A percentile compares a stretch with the other conserved stretches of the same genome.
Evolutionary conservation across 2,113 vertebrate species (phyloP).

Genomic region (cat (Felis catus)): DNA sequence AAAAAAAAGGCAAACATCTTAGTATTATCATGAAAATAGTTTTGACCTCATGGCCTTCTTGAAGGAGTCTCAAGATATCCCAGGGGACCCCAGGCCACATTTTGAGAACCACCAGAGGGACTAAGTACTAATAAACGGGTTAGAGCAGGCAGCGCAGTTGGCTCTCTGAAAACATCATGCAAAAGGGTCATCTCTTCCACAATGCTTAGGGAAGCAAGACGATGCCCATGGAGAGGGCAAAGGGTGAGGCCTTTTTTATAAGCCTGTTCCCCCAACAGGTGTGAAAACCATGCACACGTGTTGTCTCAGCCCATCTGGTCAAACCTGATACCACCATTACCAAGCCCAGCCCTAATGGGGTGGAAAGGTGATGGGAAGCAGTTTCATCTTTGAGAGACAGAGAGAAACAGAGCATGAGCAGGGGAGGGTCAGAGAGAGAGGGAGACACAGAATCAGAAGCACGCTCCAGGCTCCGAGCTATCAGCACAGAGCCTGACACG

Average conservation of each 20-base stretch:
- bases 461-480: too few species aligned
- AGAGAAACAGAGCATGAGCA: too few species aligned
- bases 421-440: too few species aligned
- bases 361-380: neutral
- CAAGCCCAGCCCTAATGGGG: neutral
- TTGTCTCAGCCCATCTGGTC: neutral
- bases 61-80: neutral
- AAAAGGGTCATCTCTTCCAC: neutral
- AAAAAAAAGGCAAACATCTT: neutral
- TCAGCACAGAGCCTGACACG: too few species aligned
- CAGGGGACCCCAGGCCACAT: neutral
- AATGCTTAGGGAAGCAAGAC: neutral
- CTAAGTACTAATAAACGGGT: neutral
- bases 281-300: neutral
- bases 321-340: neutral
- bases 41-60: neutral
- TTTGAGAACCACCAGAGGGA: neutral
- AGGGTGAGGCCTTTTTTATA: neutral
- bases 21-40: neutral
- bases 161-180: neutral
- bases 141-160: neutral
- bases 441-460: too few species aligned
- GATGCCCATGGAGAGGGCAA: neutral
- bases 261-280: neutral
- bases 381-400: neutral